Conservation (phyloP, 2,888 invertebrate species). For the Drosophila lacicola region DNA sequence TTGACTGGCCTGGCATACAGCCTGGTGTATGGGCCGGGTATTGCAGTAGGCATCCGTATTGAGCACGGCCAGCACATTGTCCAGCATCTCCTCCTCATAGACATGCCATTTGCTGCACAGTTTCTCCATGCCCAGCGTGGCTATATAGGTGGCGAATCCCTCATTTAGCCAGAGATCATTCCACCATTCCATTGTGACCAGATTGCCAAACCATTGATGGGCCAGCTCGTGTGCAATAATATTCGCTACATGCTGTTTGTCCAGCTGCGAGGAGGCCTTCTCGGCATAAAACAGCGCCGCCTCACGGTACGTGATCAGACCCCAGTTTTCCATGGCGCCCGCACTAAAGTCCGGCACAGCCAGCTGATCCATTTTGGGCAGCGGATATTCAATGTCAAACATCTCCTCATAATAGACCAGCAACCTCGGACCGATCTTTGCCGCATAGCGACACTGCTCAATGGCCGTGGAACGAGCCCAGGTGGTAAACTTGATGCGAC, state of each 20-base stretch:
- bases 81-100: slow-evolving; percentile 85
- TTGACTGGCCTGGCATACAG: slow-evolving; percentile 90
- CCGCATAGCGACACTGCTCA: slow-evolving; percentile 90
- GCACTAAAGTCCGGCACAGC: slow-evolving; percentile 92
- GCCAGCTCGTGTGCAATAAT: slow-evolving; percentile 90
- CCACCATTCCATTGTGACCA: slow-evolving; percentile 93
- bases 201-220: slow-evolving; percentile 92
- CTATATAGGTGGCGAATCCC: slow-evolving; percentile 90
- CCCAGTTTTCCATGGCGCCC: slow-evolving; percentile 97
- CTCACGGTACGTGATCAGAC: slow-evolving; percentile 91
- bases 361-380: slow-evolving; percentile 91
- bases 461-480: slow-evolving; percentile 91
- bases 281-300: slow-evolving; percentile 88
- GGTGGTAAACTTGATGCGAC: slow-evolving; percentile 86
- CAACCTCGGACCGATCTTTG: slow-evolving; percentile 89
- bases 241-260: slow-evolving; percentile 86
- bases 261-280: slow-evolving; percentile 86
- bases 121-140: slow-evolving; percentile 86
- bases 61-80: slow-evolving; percentile 87
- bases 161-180: slow-evolving; percentile 91
- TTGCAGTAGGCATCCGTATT: slow-evolving; percentile 89
- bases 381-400: slow-evolving; percentile 88
- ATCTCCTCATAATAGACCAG: slow-evolving; percentile 88
- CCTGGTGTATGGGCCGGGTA: slow-evolving; percentile 91
- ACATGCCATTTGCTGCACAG: slow-evolving; percentile 88